Evolutionary conservation across 1,140 invertebrate species (phyloP), one percentile per base, ranked within the genome.

Genomic region (Sweltsa coloradensis): DNA sequence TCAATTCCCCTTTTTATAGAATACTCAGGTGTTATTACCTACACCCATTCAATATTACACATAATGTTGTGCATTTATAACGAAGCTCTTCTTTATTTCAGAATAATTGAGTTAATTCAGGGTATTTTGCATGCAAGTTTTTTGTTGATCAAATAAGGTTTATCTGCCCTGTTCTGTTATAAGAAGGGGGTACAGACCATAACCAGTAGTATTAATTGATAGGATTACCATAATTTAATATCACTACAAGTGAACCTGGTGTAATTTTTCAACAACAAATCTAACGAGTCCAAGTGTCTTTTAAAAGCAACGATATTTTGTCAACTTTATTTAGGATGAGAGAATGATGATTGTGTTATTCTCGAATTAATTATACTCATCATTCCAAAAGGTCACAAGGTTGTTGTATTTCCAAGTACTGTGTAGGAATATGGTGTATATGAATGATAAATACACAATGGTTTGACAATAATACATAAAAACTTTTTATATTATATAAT

Each of bases 391-490:
- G 37, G 5, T 13, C 13, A 40, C 19, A 19, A 23, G 27, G 24
- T 47, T 22, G 22, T 47, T 22, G 22, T 18, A 40, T 40, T 19
- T 47, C 41, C 34, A 34, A 36, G n/a, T n/a, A 44, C 27, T 44
- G 34, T 47, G 37, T 47, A 26, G 29, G 45, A n/a, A n/a, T n/a
- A n/a, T 37, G 39, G 37, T 47, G 45, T 47, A 47, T 47, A 47
- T 47, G 45, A 43, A 43, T 18, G 24, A 37, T 18, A 21, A 37
- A 18, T n/a, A n/a, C n/a, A n/a, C n/a, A n/a, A 37, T 37, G 34
- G 45, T 36, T 47, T 47, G 45, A 47, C 45, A 47, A 47, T 47
- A 47, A 47, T 23, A 25, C 21, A 31, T 25, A 44, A 16, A 26
- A 40, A 40, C 24, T 44, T 42, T 44, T 44, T 44, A 44, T 44